Evolutionary conservation across 1,140 invertebrate species (phyloP), one percentile per base, ranked within the genome.

Genomic region (Lordiphosa collinella): DNA sequence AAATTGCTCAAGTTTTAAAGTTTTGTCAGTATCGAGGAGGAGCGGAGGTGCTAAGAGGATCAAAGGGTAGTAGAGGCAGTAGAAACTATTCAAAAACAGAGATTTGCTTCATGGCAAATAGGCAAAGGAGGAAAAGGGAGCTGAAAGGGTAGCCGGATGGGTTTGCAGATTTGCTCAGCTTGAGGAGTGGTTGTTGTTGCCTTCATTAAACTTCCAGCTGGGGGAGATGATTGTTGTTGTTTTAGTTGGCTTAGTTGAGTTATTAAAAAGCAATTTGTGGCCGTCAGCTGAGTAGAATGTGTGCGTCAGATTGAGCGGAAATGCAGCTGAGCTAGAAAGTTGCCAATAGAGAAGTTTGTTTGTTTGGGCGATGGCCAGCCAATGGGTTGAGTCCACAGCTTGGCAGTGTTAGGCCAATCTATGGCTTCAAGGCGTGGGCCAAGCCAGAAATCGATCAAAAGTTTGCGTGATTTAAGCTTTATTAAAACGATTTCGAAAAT

Each of bases 211-310:
- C 75, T 79, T 68, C 75, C 65, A 54, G 75, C 52, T 79, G 68
- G 59, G 47, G 68, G 65, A 76, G 62, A 52, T 50, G 53, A 51
- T 60, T 68, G 48, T 65, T 51, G 44, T 57, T 38, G 53, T 53
- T 70, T 52, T 50, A 55, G 60, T 74, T 82, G 75, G 76, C 76
- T 80, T 82, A 80, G 76, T 80, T 75, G 71, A 80, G 76, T 82
- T 82, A 80, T 80, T 80, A 82, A 80, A 80, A 80, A 80, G 76
- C 76, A 80, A 80, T 80, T 80, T 80, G 76, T 59, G 76, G 76
- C 56, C 60, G 69, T 80, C 74, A 63, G 46, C 16, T 35, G 46
- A 37, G 48, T 13, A 37, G 16, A 44, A 56, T 65, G 18, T 36
- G 22, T 52, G 64, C 34, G 67, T 59, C 75, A 79, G 75, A 80